Percentiles rank a stretch among this genome's conserved stretches.
These are phyloP conservation scores for Bubo blakistoni DNA, from an alignment of 2,113 vertebrate species.

Conservation along the genomic window DNA sequence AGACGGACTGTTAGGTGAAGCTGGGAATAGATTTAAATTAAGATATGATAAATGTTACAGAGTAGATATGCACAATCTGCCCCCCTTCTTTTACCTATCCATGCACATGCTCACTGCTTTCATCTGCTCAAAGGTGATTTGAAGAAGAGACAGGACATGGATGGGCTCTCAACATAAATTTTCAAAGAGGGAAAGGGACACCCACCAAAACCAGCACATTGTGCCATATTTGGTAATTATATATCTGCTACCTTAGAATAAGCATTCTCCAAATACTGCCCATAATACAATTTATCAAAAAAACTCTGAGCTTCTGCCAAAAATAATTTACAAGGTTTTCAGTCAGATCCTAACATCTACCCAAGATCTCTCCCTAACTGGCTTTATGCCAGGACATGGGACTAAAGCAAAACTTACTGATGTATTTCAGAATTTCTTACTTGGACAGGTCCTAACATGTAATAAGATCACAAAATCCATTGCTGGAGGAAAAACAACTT, in stretches of 20 bases:
- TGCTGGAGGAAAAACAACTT: neutral
- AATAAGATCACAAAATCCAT: neutral
- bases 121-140: neutral
- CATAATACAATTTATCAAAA: neutral
- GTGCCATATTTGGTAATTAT: neutral
- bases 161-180: neutral
- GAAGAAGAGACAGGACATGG: neutral
- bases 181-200: neutral
- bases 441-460: neutral
- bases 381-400: neutral
- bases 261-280: neutral
- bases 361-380: neutral
- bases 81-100: neutral
- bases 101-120: neutral
- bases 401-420: neutral
- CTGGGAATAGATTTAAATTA: neutral
- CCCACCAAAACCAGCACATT: neutral
- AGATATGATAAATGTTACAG: neutral
- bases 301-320: neutral
- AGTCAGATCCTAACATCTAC: neutral
- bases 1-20: neutral
- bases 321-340: neutral
- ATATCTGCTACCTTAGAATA: neutral
- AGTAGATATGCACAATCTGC: neutral
- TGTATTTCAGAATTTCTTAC: neutral